A percentile compares a stretch with the other conserved stretches of the same genome.
Evolutionary conservation across 1,140 invertebrate genomes (phyloP).

Genomic region (Habropoda laboriosa): DNA sequence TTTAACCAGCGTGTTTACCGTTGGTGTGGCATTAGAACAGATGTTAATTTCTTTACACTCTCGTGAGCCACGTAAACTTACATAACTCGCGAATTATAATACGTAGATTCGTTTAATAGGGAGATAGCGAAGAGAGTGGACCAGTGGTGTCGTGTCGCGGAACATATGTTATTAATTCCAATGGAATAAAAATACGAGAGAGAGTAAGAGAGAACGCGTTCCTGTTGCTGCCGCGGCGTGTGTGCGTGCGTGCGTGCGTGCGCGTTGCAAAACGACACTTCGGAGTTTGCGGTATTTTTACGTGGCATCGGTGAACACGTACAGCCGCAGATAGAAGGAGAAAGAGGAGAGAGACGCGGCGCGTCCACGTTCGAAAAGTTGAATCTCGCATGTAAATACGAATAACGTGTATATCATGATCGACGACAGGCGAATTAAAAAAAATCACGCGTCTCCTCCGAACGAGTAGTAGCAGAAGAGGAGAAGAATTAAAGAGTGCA

Average conservation of each 20-base stretch:
- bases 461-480: not conserved
- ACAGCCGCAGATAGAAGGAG: not conserved
- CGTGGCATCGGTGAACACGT: not conserved
- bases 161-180: conserved; percentile 35
- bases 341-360: too few relatives aligned
- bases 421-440: too few relatives aligned
- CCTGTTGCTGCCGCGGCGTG: not conserved
- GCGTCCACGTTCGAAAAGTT: not conserved
- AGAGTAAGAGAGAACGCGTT: not conserved
- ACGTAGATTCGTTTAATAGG: conserved; percentile 1
- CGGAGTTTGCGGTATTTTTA: conserved; percentile 38
- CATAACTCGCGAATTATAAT: conserved; percentile 30
- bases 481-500: conserved; percentile 46
- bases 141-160: not conserved
- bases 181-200: conserved; percentile 31
- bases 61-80: conserved; percentile 4
- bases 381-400: not conserved
- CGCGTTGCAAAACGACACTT: conserved; percentile 14
- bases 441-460: conserved; percentile 7
- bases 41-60: conserved; percentile 49
- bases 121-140: too few relatives aligned
- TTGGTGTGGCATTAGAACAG: conserved; percentile 63
- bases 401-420: not conserved
- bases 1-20: conserved; percentile 8
- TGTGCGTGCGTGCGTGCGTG: not conserved